Evolutionary conservation across 1,140 invertebrate genomes (phyloP).

Genomic region (Protaetia brevitarsis): DNA sequence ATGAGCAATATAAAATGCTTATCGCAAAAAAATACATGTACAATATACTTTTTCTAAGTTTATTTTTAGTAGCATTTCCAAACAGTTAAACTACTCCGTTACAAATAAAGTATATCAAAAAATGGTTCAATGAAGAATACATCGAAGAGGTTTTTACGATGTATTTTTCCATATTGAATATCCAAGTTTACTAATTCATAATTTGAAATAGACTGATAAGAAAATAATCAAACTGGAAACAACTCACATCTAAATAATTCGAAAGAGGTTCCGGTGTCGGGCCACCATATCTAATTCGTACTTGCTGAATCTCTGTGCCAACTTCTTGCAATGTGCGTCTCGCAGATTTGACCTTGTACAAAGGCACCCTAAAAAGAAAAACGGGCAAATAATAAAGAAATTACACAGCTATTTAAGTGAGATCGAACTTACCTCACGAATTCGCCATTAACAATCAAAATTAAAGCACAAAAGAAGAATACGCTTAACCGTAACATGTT

Average conservation of each 20-base stretch:
- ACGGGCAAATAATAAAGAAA: neutral
- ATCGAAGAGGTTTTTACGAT: too few species aligned
- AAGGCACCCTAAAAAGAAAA: conserved; percentile 63
- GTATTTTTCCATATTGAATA: too few species aligned
- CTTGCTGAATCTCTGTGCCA: conserved; percentile 69
- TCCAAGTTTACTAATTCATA: neutral
- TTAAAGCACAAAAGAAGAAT: neutral
- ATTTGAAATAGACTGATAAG: neutral
- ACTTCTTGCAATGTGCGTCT: conserved; percentile 70
- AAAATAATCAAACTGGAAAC: conserved; percentile 15
- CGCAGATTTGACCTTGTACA: conserved; percentile 68
- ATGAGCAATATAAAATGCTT: too few species aligned
- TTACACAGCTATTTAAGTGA: neutral
- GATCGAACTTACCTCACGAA: neutral
- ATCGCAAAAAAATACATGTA: too few species aligned
- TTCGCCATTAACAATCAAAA: neutral
- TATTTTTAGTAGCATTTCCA: too few species aligned
- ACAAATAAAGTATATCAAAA: too few species aligned
- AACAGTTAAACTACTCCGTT: too few species aligned
- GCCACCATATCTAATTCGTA: conserved; percentile 59
- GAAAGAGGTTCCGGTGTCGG: conserved; percentile 81
- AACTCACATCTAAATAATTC: conserved; percentile 86
- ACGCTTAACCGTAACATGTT: conserved; percentile 1
- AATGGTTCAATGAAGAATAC: too few species aligned
- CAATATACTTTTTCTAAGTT: too few species aligned